A percentile compares a stretch with the other conserved stretches of the same genome.
Conservation (phyloP, 2,797 vertebrate genomes). For the Xiphorhynchus erythropygius region DNA sequence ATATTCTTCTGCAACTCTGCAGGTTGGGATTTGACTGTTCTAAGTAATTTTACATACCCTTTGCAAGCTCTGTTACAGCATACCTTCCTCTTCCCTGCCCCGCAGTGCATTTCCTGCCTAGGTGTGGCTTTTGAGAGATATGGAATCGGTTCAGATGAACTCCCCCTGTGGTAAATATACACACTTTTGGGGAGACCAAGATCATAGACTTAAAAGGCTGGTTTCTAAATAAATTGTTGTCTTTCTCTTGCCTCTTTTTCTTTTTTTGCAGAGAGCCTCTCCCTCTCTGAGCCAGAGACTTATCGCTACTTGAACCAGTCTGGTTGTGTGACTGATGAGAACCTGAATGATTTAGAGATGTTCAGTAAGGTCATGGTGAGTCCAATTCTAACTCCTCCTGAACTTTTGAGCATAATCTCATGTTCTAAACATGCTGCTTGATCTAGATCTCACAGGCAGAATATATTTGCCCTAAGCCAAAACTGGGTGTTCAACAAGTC, state of each 20-base stretch:
- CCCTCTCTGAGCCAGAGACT: constrained; percentile 81
- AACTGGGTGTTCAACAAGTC: background rate
- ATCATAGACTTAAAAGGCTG: background rate
- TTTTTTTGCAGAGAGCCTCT: constrained; percentile 70
- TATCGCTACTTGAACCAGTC: constrained; percentile 89
- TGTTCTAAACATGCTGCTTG: background rate
- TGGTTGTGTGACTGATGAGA: constrained; percentile 83
- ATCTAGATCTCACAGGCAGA: background rate
- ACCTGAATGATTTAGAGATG: constrained; percentile 84
- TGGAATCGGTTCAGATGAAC: background rate
- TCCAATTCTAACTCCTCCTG: background rate
- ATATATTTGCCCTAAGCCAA: background rate
- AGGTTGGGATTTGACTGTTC: background rate
- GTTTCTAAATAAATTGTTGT: background rate
- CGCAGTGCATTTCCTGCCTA: background rate
- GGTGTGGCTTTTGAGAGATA: background rate
- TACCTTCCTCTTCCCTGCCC: background rate
- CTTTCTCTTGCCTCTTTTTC: background rate
- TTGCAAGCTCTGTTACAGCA: background rate
- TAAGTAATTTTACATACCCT: background rate
- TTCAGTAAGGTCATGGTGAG: constrained; percentile 90
- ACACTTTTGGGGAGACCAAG: background rate
- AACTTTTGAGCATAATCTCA: background rate
- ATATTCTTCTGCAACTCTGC: background rate
- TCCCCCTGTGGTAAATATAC: background rate